Conservation (phyloP, 2,113 vertebrate species). For the Lichenostomus cassidix region DNA sequence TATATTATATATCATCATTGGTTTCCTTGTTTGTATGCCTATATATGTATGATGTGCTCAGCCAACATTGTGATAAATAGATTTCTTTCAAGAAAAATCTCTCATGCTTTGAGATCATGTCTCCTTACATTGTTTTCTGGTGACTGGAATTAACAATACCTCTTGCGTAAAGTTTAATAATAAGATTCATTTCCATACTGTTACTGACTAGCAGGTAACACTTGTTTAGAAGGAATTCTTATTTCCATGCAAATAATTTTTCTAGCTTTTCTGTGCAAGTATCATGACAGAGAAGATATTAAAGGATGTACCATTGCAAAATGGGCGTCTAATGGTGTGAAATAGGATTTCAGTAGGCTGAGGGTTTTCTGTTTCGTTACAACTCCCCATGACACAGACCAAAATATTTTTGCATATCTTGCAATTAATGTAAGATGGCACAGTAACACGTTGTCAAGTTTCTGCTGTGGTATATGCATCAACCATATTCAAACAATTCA, state of each 20-base stretch:
- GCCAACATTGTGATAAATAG: constrained; percentile 8
- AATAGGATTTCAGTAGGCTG: background rate
- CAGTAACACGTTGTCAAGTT: background rate
- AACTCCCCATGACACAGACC: background rate
- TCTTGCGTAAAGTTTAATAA: background rate
- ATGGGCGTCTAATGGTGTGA: background rate
- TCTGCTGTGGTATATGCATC: background rate
- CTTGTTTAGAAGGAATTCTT: background rate
- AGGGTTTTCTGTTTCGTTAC: background rate
- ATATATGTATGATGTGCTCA: constrained; percentile 31
- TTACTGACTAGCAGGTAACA: background rate
- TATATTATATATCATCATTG: background rate
- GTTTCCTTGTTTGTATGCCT: constrained; percentile 24
- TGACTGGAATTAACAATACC: background rate
- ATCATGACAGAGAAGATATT: background rate
- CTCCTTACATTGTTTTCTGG: background rate
- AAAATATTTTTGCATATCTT: background rate
- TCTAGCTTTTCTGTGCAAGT: background rate
- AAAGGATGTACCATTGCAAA: background rate
- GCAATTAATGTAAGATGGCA: background rate
- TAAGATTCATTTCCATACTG: background rate
- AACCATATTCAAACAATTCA: background rate
- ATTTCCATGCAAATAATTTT: background rate
- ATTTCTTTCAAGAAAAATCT: constrained; percentile 33
- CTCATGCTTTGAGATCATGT: background rate